Evolutionary conservation across 2,797 vertebrate species (phyloP), one percentile per base, ranked within the genome.

Genomic region (Enteromius argenteus): DNA sequence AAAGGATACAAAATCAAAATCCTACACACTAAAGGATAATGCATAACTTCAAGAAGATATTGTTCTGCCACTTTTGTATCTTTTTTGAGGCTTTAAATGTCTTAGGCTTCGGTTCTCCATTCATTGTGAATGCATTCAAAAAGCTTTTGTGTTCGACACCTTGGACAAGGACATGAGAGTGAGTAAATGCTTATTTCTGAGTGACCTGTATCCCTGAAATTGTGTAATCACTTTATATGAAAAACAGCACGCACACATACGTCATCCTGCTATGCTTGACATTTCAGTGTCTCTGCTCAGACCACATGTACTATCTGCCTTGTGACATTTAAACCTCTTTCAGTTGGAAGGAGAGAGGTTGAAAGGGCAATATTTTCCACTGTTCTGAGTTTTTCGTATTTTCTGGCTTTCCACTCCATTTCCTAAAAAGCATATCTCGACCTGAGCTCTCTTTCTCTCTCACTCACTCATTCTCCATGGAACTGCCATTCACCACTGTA

Each of bases 251-350:
- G 53, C 64, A 74, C 58, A 77, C 10, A 85, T 62, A 88, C 84
- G 85, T 91, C 89, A 91, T 88, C 19, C 1, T 90, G 69, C 84
- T 83, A 89, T 91, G 92, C 92, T 92, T 93, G 93, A 94, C 94
- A 93, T 94, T 94, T 93, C 82, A 80, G 79, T 91, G 87, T 83
- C 83, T 90, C 86, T 89, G 88, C 89, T 91, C 88, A 88, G 85
- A 82, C 87, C 90, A 89, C 91, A 91, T 92, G 92, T 67, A 87
- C 81, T 51, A 87, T 89, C 88, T 90, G 90, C 91, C 91, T 90
- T 90, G 83, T 93, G 92, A 93, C 92, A 92, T 93, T 93, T 95
- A 90, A 89, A 90, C 91, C 68, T 62, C 44, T 83, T 64, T 83
- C 71, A 75, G 71, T 67, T 23, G 44, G 71, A 83, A 51, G 60